Evolutionary conservation across 2,888 invertebrate species (phyloP), one percentile per base, ranked within the genome.

Genomic region (Mythimna albipuncta): DNA sequence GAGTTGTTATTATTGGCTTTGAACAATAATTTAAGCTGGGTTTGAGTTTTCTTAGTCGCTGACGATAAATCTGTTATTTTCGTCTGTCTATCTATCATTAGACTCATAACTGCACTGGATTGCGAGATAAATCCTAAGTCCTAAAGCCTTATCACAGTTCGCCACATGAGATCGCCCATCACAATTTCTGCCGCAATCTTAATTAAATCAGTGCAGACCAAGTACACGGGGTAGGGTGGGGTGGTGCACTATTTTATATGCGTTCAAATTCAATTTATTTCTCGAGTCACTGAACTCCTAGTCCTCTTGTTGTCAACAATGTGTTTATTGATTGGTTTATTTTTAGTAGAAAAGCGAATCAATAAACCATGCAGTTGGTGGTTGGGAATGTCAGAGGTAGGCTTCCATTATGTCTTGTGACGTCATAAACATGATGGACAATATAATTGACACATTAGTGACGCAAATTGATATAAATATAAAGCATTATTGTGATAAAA

Each of bases 311-410:
- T 66, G 72, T 72, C 69, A 77, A 75, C 72, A 64, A 71, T 71
- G 57, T 68, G 47, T 58, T 68, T 85, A 88, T 85, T 82, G 85
- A 87, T 87, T 80, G 74, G 41, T 77, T 64, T 84, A 85, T 83
- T 81, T 85, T 84, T 82, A 83, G 80, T 85, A 82, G 72, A 70
- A 78, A 77, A 61, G 0, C 11, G 19, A 54, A 21, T 59, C 38
- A 62, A 52, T 52, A 61, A 57, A 50, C 47, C n/a, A 50, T 69
- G 66, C 69, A 73, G n/a, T 69, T 26, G 26, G 26, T 26, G 26
- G 26, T 26, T 68, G 69, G 19, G 62, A 62, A 69, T 57, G 55
- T 63, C 57, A 64, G 59, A 32, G 38, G 32, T 58, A 41, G 13
- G 35, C 35, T 0, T 26, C 11, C 21, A 63, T 52, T 10, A 35